These are phyloP conservation scores for Cerceris rybyensis DNA, from an alignment of 2,888 invertebrate species.

Conservation along the genomic window DNA sequence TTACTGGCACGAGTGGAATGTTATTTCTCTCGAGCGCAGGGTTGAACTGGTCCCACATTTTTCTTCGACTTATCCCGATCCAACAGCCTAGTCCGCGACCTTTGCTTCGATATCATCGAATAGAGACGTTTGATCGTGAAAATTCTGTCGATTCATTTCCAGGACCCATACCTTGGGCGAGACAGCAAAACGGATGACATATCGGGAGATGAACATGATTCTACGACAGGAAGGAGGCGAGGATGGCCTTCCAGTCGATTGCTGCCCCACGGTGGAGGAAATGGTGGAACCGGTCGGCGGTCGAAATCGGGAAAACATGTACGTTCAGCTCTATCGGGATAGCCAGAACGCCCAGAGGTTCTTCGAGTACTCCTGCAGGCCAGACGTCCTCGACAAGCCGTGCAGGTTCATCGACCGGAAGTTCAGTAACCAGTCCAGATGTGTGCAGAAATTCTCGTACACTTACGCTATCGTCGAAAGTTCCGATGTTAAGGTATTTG, in stretches of 20 bases:
- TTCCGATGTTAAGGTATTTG: constrained; percentile 73
- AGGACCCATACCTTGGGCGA: constrained; percentile 77
- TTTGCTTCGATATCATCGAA: not conserved
- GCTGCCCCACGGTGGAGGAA: constrained; percentile 91
- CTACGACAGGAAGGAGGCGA: constrained; percentile 84
- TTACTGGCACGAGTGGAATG: constrained; percentile 66
- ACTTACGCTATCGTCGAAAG: constrained; percentile 92
- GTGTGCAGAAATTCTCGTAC: constrained; percentile 92
- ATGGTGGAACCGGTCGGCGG: constrained; percentile 91
- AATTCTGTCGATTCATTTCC: constrained; percentile 39
- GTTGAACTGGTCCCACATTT: constrained; percentile 1
- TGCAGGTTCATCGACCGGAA: constrained; percentile 90
- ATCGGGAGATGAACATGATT: constrained; percentile 86
- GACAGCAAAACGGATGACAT: constrained; percentile 84
- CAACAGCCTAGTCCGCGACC: not conserved
- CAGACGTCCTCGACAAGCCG: constrained; percentile 87
- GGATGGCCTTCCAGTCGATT: constrained; percentile 85
- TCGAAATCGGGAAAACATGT: constrained; percentile 87
- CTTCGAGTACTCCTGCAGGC: constrained; percentile 90
- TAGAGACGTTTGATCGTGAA: not conserved
- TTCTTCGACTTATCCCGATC: not conserved
- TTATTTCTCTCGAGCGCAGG: constrained; percentile 53
- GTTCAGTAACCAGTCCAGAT: constrained; percentile 87
- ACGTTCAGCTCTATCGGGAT: constrained; percentile 89
- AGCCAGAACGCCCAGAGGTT: constrained; percentile 88